Evolutionary conservation across 2,797 vertebrate species (phyloP).

Genomic region (Chlorospingus flavigularis): DNA sequence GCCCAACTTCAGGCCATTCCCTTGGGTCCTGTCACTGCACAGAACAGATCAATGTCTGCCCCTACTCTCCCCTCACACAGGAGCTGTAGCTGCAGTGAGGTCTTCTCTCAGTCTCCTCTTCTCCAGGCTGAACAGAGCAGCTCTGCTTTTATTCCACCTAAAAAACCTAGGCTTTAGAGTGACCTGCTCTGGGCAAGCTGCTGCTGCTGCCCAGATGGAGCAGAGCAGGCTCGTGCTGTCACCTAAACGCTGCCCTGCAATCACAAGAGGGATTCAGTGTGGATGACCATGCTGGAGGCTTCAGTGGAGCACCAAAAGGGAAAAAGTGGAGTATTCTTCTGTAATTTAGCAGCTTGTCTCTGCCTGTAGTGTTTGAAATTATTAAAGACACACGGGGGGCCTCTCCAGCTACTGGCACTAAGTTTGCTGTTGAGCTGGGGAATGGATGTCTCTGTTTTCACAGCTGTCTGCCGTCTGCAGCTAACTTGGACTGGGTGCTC

Average conservation of each 20-base stretch:
- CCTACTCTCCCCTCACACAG: background rate
- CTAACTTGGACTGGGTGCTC: background rate
- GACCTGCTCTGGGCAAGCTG: background rate
- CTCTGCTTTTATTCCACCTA: background rate
- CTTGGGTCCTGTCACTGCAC: background rate
- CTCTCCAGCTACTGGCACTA: background rate
- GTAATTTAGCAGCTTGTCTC: background rate
- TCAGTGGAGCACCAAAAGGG: background rate
- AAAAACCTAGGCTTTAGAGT: background rate
- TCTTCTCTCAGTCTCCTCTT: background rate
- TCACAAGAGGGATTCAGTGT: background rate
- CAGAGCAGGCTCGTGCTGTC: background rate
- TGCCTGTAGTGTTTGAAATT: background rate
- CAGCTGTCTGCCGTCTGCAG: conserved; percentile 41
- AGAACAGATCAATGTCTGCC: background rate
- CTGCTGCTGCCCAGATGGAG: background rate
- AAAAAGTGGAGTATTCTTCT: background rate
- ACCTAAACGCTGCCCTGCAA: fast-evolving
- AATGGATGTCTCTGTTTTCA: background rate
- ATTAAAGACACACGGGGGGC: background rate
- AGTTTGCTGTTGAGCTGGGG: background rate
- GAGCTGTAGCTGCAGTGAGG: background rate
- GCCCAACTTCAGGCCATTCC: background rate
- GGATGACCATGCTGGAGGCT: background rate
- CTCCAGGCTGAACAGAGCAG: background rate